These are phyloP conservation scores for Galeopsomyia nigrocyanea DNA, from an alignment of 2,888 invertebrate species.

Conservation along the genomic window DNA sequence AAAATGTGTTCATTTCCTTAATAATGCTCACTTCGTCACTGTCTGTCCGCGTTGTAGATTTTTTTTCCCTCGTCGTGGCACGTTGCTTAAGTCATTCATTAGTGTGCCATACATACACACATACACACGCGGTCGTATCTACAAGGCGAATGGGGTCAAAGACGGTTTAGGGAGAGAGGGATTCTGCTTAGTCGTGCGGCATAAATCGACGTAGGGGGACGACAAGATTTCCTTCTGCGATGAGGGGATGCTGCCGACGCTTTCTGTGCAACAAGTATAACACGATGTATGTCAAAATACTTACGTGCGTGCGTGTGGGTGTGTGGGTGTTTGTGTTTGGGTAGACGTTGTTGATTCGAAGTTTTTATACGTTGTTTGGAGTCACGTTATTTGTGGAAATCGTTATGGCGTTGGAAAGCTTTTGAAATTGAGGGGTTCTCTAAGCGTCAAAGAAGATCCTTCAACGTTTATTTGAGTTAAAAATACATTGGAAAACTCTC, in stretches of 20 bases:
- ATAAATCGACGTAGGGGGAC: constrained; percentile 27
- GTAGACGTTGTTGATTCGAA: too few relatives aligned
- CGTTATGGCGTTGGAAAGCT: too few relatives aligned
- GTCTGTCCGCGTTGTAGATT: not conserved
- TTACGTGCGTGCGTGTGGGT: not conserved
- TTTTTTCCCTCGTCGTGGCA: not conserved
- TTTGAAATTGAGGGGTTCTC: too few relatives aligned
- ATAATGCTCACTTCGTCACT: constrained; percentile 6
- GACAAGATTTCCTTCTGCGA: constrained; percentile 10
- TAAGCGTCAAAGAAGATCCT: too few relatives aligned
- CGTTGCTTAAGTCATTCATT: constrained; percentile 6
- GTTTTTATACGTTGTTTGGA: too few relatives aligned
- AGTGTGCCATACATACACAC: not conserved
- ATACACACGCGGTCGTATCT: too few relatives aligned
- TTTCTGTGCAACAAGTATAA: constrained; percentile 33
- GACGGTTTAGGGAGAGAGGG: constrained; percentile 20
- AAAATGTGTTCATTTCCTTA: not conserved
- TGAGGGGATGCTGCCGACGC: constrained; percentile 3
- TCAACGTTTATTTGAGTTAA: too few relatives aligned
- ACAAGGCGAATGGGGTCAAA: constrained; percentile 21
- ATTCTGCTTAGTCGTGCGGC: constrained; percentile 27
- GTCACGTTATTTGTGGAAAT: too few relatives aligned
- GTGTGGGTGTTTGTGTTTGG: not conserved
- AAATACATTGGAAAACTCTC: too few relatives aligned
- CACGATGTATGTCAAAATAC: not conserved